A percentile compares a stretch with the other conserved stretches of the same genome.
Conservation (phyloP, 2,113 vertebrate species). For the Oxyura jamaicensis region DNA sequence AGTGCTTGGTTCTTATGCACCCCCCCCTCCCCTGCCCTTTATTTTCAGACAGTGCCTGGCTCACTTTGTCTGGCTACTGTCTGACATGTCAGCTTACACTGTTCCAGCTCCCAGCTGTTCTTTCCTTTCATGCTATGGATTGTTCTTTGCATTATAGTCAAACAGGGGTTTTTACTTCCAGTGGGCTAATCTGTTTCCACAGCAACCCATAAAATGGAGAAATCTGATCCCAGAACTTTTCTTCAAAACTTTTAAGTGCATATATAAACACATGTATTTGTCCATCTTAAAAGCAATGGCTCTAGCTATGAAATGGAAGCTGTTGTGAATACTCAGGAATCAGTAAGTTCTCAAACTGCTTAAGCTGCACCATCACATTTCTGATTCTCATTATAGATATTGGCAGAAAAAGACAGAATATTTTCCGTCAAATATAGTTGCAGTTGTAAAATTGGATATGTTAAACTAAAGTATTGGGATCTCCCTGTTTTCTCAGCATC, state of each 20-base stretch:
- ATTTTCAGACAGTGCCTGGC: constrained; percentile 70
- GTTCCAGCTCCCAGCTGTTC: constrained; percentile 78
- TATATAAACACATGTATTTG: constrained; percentile 46
- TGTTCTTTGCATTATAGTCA: constrained; percentile 74
- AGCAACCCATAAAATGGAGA: constrained; percentile 75
- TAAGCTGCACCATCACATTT: neutral
- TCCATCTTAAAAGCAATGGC: neutral
- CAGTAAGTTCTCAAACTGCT: constrained; percentile 6
- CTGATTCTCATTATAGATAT: constrained; percentile 42
- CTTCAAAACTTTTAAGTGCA: constrained; percentile 55
- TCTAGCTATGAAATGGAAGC: constrained; percentile 3
- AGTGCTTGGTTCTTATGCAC: constrained; percentile 40
- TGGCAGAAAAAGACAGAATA: constrained; percentile 8
- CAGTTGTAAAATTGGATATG: neutral
- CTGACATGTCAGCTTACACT: constrained; percentile 78
- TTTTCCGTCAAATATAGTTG: neutral
- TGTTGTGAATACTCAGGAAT: constrained; percentile 1
- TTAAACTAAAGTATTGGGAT: neutral
- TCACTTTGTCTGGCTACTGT: constrained; percentile 81
- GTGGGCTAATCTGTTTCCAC: constrained; percentile 75
- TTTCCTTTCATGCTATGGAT: constrained; percentile 74
- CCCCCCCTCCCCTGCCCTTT: neutral
- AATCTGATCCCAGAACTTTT: constrained; percentile 73
- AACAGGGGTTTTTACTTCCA: constrained; percentile 66
- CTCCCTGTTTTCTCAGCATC: neutral